These are phyloP conservation scores for Synanthedon tipuliformis DNA, from an alignment of 2,888 invertebrate genomes.

Conservation along the genomic window DNA sequence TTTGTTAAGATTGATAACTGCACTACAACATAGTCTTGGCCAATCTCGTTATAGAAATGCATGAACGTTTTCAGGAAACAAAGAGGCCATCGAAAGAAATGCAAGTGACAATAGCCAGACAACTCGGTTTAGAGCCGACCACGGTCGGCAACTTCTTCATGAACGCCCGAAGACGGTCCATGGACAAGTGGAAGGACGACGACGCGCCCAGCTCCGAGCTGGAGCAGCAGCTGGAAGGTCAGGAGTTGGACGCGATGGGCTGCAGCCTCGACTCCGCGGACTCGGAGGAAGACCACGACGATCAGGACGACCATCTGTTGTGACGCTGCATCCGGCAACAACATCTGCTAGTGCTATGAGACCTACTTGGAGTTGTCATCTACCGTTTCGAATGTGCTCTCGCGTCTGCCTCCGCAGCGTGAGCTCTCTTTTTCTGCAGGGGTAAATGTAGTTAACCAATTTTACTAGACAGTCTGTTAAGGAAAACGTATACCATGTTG, in stretches of 20 bases:
- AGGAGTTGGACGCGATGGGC: conserved; percentile 54
- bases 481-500: too few relatives aligned
- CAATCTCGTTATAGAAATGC: too few relatives aligned
- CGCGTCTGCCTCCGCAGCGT: conserved; percentile 5
- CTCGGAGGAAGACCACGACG: conserved; percentile 59
- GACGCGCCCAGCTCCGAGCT: conserved; percentile 75
- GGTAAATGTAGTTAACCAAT: neutral
- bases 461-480: too few relatives aligned
- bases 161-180: conserved; percentile 97
- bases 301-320: conserved; percentile 63
- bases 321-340: conserved; percentile 59
- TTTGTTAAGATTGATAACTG: too few relatives aligned
- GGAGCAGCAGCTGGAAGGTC: conserved; percentile 65
- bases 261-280: conserved; percentile 56
- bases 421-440: neutral
- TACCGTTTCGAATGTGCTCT: conserved; percentile 14
- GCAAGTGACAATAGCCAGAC: conserved; percentile 99
- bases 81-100: conserved; percentile 99
- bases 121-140: conserved; percentile 95
- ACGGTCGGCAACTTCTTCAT: conserved; percentile 99
- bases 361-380: conserved; percentile 30
- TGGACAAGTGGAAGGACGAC: conserved; percentile 99
- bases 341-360: conserved; percentile 62
- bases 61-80: conserved; percentile 81
- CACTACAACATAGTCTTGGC: too few relatives aligned